Base-by-base conservation (phyloP, 2,113 vertebrate genomes). In the Oenanthe melanoleuca region DNA sequence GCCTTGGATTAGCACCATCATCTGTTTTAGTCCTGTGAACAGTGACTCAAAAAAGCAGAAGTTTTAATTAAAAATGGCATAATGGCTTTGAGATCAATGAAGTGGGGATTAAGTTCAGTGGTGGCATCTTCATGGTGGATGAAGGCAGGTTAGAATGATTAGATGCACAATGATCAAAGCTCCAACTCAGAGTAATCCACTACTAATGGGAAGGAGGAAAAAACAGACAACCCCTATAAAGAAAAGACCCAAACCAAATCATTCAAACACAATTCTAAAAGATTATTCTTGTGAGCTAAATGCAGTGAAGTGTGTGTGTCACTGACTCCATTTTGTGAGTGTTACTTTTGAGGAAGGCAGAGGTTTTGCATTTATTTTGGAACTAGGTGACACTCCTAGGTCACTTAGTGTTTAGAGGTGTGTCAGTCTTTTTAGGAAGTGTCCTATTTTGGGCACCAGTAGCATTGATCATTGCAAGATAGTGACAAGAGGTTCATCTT, bases 241-340 rank as follows among this genome's bases (percentile, higher is more conserved):
- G 34, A 28, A 5, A 19, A 26, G 1, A 13, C 11, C 11, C 7
- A 5, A 67, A 8, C 6, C 2, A 3, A 57, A n/a, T 40, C 9
- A 47, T 63, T 31, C 34, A 65, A 50, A 40, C 34, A 49, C 14
- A 16, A 6, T 69, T 92, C 75, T 12, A 14, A 11, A 57, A 88
- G 13, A 25, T 59, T 7, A 4, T 12, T 89, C 20, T 69, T 66
- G 3, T 50, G 50, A 79, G 26, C 42, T 53, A 26, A 42, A n/a
- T 60, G 21, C 28, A 63, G 4, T 63, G 25, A 78, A 57, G 31
- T 40, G 19, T 59, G 6, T 60, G 9, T 88, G 31, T 55, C 55
- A 40, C 33, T 89, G 91, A 67, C 95, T 89, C 91, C 81, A 88
- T 93, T 85, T 89, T 92, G 67, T 89, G 86, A 75, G 23, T 33